Evolutionary conservation across 2,888 invertebrate genomes (phyloP).

Genomic region (Myathropa florea): DNA sequence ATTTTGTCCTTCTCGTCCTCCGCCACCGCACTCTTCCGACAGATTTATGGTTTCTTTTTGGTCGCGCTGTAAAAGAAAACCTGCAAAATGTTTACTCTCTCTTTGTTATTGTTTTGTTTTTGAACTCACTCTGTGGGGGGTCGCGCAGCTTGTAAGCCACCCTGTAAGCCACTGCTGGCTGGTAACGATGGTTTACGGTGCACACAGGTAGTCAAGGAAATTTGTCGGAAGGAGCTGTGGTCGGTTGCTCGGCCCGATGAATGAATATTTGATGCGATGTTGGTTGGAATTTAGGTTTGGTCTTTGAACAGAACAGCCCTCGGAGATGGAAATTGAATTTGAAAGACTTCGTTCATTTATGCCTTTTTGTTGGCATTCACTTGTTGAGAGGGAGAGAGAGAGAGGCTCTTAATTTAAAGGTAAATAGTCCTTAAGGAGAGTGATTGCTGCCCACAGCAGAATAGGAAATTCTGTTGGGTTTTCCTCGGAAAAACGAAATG

Average conservation of each 20-base stretch:
- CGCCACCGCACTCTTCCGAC: not conserved
- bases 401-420: not conserved
- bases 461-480: not conserved
- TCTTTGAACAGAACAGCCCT: not conserved
- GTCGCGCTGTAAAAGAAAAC: not conserved
- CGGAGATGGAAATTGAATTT: conserved; percentile 43
- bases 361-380: conserved; percentile 15
- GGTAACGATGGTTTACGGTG: too few species aligned
- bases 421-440: conserved; percentile 5
- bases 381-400: not conserved
- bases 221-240: not conserved
- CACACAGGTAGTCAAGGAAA: not conserved
- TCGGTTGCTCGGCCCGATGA: conserved; percentile 45
- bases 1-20: not conserved
- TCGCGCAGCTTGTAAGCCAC: not conserved
- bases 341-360: conserved; percentile 15
- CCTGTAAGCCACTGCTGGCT: not conserved
- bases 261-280: conserved; percentile 60
- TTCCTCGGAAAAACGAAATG: not conserved
- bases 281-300: conserved; percentile 45
- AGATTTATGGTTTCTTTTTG: conserved; percentile 27
- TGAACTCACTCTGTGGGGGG: too few species aligned
- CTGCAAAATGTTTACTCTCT: not conserved
- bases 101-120: too few species aligned
- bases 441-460: not conserved